Percentiles rank a stretch among this genome's conserved stretches.
Conservation (phyloP, 30 jellyfish, hydroid and myxozoan species). For the Turritopsis dohrnii region DNA sequence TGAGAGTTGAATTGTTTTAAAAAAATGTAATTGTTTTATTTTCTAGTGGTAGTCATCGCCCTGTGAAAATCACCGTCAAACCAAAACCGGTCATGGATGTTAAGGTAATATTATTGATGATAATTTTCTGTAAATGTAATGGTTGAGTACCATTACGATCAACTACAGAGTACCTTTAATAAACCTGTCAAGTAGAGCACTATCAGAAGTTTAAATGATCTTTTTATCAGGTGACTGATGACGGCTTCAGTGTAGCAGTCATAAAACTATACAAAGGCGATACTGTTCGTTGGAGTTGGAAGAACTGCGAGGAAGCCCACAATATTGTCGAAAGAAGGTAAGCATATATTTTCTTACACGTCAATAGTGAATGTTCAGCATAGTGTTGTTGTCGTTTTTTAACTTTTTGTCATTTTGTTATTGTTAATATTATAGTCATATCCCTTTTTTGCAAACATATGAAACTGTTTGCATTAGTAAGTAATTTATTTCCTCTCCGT, state of each 20-base stretch:
- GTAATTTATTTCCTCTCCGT: not conserved
- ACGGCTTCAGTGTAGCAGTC: slow-evolving; percentile 46
- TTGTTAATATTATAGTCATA: no score
- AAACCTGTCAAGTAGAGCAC: no score
- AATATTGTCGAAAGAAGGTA: slow-evolving; percentile 40
- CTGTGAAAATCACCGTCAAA: slow-evolving; percentile 36
- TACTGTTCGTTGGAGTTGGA: slow-evolving; percentile 48
- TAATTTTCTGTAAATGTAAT: no score
- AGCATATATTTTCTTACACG: not conserved
- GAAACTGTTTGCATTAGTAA: not conserved
- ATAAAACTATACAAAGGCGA: slow-evolving; percentile 36
- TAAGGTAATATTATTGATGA: slow-evolving; percentile 12
- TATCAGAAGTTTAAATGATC: no score
- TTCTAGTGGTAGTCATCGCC: slow-evolving; percentile 31
- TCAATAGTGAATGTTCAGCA: no score
- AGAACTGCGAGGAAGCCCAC: slow-evolving; percentile 40
- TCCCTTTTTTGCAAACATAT: no score
- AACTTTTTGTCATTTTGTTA: no score
- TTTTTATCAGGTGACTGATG: slow-evolving; percentile 32
- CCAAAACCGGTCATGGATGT: slow-evolving; percentile 46
- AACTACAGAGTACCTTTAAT: no score
- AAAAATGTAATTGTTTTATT: not conserved
- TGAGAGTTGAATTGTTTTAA: not conserved
- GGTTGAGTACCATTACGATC: no score
- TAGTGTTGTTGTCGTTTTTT: not conserved